Conservation (phyloP, 2,797 vertebrate species). For the Chlorospingus flavigularis region DNA sequence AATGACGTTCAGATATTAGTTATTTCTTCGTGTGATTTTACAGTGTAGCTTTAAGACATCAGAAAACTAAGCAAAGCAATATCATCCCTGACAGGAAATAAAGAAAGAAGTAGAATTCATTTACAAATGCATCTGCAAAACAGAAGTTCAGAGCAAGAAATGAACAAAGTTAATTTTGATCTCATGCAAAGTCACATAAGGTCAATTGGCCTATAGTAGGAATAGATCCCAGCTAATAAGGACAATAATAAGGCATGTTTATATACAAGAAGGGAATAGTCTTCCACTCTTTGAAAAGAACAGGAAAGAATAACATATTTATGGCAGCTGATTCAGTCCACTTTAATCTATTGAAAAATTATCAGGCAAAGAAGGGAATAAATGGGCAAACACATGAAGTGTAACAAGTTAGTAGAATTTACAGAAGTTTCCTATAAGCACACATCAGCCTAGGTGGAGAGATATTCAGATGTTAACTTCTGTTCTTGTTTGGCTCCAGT, state of each 20-base stretch:
- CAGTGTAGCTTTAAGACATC: not conserved
- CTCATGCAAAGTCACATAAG: not conserved
- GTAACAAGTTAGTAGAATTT: not conserved
- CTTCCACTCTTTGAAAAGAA: not conserved
- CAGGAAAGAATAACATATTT: not conserved
- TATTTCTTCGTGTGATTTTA: conserved; percentile 1
- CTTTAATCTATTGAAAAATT: not conserved
- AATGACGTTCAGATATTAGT: not conserved
- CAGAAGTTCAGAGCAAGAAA: not conserved
- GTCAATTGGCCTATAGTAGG: not conserved
- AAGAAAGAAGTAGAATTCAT: not conserved
- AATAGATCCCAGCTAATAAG: not conserved
- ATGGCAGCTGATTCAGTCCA: not conserved
- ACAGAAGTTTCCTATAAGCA: not conserved
- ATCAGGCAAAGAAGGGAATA: not conserved
- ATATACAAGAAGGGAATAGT: not conserved
- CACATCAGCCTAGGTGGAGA: fast-evolving
- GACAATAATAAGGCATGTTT: not conserved
- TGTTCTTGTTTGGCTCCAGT: not conserved
- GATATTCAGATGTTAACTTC: not conserved
- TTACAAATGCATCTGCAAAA: not conserved
- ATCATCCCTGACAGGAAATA: not conserved
- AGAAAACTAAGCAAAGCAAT: not conserved
- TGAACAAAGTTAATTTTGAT: not conserved
- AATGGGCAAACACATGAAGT: not conserved